A percentile compares a stretch with the other conserved stretches of the same genome.
Evolutionary conservation across 2,113 vertebrate species (phyloP).

Genomic region (human (Homo sapiens)): GRCh38 chr13:38528501-38529000

Average conservation of each 20-base stretch:
- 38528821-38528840: neutral
- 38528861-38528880: neutral
- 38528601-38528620: neutral
- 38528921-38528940: neutral
- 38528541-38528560: neutral
- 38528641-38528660: neutral
- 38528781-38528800: neutral
- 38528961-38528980: neutral
- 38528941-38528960: neutral
- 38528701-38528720: accelerated
- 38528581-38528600: neutral
- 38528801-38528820: neutral
- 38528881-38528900: neutral
- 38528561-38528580: accelerated
- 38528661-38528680: neutral
- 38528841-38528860: neutral
- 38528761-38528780: neutral
- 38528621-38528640: neutral
- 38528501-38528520: neutral
- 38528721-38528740: neutral
- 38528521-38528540: neutral
- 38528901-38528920: neutral
- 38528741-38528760: neutral
- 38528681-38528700: neutral
- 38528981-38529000: neutral